phyloP scores from a whole-genome alignment of 2,888 invertebrate genomes.

The Latrodectus elegans region DNA sequence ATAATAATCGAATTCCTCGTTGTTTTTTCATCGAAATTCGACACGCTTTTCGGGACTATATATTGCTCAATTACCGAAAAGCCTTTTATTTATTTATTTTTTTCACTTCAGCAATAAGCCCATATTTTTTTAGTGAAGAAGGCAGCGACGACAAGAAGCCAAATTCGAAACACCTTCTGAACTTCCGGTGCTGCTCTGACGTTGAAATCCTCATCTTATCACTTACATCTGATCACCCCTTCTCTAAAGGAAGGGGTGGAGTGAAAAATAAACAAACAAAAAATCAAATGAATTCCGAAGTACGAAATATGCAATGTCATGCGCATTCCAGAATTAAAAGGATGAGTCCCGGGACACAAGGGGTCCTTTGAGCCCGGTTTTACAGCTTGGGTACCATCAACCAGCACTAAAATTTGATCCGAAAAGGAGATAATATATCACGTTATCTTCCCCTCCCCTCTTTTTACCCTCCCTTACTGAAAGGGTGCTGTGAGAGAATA shows the following conservation, averaged over 20 bases:
- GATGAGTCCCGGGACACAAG: slow-evolving; percentile 16
- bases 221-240: slow-evolving; percentile 26
- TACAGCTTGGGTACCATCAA: background rate
- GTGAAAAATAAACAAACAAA: background rate
- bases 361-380: slow-evolving; percentile 19
- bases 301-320: slow-evolving; percentile 5
- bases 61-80: slow-evolving; percentile 51
- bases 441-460: slow-evolving; percentile 5
- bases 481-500: background rate
- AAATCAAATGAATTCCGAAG: slow-evolving; percentile 7
- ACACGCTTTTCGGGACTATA: slow-evolving; percentile 11
- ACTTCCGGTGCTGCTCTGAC: slow-evolving; percentile 31
- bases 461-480: background rate
- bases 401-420: slow-evolving; percentile 41
- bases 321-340: slow-evolving; percentile 18
- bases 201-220: slow-evolving; percentile 51
- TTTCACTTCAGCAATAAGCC: slow-evolving; percentile 1
- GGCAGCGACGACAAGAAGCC: slow-evolving; percentile 43
- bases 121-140: slow-evolving; percentile 3
- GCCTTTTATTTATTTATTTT: slow-evolving; percentile 8
- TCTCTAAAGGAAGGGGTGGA: background rate
- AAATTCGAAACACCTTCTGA: slow-evolving; percentile 41
- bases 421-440: slow-evolving; percentile 48
- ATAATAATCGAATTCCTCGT: background rate
- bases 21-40: background rate